Percentiles rank a stretch among this genome's conserved stretches.
These are phyloP conservation scores for Lycopodina hypogea DNA, from an alignment of 37 sponge, comb jelly and placozoan genomes.

Conservation along the genomic window DNA sequence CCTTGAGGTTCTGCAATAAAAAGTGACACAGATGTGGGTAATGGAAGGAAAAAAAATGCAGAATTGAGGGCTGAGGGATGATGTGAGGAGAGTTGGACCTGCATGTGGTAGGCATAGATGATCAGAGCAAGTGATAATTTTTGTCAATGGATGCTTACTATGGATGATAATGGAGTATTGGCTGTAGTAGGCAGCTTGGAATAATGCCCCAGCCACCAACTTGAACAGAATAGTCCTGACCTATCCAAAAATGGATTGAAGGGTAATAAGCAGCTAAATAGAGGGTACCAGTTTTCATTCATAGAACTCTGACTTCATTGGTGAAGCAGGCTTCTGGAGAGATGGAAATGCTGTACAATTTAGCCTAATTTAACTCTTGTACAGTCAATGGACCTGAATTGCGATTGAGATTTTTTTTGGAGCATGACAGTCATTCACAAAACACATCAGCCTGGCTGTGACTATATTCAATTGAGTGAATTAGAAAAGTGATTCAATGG, in stretches of 20 bases:
- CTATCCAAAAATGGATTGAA: slow-evolving; percentile 38
- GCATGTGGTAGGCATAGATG: slow-evolving; percentile 32
- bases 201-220: slow-evolving; percentile 40
- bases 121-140: slow-evolving; percentile 28
- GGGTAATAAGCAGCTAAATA: background rate
- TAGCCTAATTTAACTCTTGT: background rate
- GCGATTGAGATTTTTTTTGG: background rate
- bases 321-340: background rate
- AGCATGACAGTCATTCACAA: slow-evolving; percentile 27
- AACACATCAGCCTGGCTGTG: slow-evolving; percentile 40
- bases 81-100: slow-evolving; percentile 15
- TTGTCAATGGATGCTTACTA: slow-evolving; percentile 20
- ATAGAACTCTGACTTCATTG: background rate
- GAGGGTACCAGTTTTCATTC: too few species aligned
- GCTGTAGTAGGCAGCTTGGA: slow-evolving; percentile 8
- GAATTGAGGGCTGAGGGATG: slow-evolving; percentile 15
- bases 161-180: slow-evolving; percentile 31
- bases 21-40: slow-evolving; percentile 19
- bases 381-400: background rate
- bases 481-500: too few species aligned
- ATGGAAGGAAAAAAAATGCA: slow-evolving; percentile 12
- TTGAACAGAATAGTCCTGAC: slow-evolving; percentile 17
- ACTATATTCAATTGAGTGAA: slow-evolving; percentile 17
- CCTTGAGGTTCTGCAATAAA: slow-evolving; percentile 19
- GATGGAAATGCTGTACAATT: background rate